These are phyloP conservation scores for Orthosia cruda DNA, from an alignment of 2,888 invertebrate genomes.

Conservation along the genomic window DNA sequence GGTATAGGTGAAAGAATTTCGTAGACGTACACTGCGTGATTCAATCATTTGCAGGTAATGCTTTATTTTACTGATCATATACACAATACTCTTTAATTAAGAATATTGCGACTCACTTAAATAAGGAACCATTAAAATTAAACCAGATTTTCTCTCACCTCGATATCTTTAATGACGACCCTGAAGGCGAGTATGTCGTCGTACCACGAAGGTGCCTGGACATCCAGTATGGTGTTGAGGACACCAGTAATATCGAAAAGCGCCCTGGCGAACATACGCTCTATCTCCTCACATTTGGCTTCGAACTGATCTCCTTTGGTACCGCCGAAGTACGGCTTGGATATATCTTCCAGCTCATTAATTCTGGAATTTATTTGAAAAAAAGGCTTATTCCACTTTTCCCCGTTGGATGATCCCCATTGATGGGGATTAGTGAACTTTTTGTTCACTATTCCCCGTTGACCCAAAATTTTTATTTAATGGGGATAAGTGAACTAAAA, in stretches of 20 bases:
- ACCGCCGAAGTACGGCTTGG: constrained; percentile 95
- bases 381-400: too few relatives aligned
- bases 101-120: too few relatives aligned
- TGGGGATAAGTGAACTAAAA: too few relatives aligned
- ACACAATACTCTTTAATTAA: not conserved
- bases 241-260: constrained; percentile 92
- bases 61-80: too few relatives aligned
- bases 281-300: constrained; percentile 93
- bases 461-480: too few relatives aligned
- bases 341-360: constrained; percentile 94
- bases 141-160: constrained; percentile 78
- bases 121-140: not conserved
- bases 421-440: too few relatives aligned
- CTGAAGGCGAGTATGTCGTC: constrained; percentile 93
- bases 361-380: constrained; percentile 83
- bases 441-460: too few relatives aligned
- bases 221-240: constrained; percentile 94
- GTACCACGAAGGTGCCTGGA: constrained; percentile 96
- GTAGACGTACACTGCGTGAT: too few relatives aligned
- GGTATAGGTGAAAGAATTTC: too few relatives aligned
- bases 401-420: too few relatives aligned
- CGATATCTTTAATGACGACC: constrained; percentile 92
- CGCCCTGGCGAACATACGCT: constrained; percentile 94
- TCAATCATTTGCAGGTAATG: too few relatives aligned
- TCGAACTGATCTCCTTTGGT: constrained; percentile 94